Evolutionary conservation across 2,888 invertebrate genomes (phyloP), one percentile per base, ranked within the genome.

Genomic region (Zhuqinia jingwanae): DNA sequence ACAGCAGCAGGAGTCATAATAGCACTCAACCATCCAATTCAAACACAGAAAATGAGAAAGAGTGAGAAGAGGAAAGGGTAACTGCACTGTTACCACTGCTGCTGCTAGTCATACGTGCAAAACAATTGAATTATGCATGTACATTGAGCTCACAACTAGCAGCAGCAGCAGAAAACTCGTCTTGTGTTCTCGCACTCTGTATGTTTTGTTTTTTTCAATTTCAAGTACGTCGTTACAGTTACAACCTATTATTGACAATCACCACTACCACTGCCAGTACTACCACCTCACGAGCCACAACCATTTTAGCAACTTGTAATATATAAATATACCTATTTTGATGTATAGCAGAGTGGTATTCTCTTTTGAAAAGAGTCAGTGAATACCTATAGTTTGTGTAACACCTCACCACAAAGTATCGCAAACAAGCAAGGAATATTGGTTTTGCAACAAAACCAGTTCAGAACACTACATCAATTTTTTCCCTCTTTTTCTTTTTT

Each of bases 191-290:
- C 20, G 36, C 36, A 36, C 8, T 36, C 36, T 36, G 5, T 36
- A 36, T 36, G 3, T 6, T 36, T n/a, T 1, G 1, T 47, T 70
- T 70, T 68, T 70, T 70, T 47, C 70, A 70, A 70, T 70, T 70
- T 70, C 70, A 70, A 70, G 70, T 70, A 47, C 70, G 68, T 68
- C 68, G 70, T 70, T 70, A 70, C 70, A 70, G 70, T 70, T 70
- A 70, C 70, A 70, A 2, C 47, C 45, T 47, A 47, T 70, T 70
- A 47, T 70, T 70, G 70, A 70, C 45, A 47, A 70, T 50, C 47
- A 70, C 70, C 50, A 65, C 27, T 30, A 13, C 13, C 30, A n/a
- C n/a, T 30, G 27, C 60, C 60, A 13, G 2, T 20, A 20, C 50
- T 13, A 50, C 58, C 25, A 13, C 22, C 27, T 36, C 36, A 36